Percentiles rank a stretch among this genome's conserved stretches.
Conservation (phyloP, 2,113 vertebrate species). For the Labeo rohita region DNA sequence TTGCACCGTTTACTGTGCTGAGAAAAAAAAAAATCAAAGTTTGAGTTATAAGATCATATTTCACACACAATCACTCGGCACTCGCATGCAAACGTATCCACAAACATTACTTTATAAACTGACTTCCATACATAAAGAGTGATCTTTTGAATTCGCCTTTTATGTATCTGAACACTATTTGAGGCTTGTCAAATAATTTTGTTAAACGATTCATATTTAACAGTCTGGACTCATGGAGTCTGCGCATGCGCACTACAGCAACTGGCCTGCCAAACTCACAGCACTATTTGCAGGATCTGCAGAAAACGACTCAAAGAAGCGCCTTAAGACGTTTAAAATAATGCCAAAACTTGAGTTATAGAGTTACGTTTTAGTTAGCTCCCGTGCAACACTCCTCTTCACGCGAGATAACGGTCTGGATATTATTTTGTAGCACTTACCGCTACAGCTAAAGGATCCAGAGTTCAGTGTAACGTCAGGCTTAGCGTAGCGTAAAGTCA, state of each 20-base stretch:
- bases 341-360: not conserved
- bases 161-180: not conserved
- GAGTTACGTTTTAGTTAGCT: not conserved
- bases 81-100: not conserved
- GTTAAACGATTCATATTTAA: not conserved
- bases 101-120: not conserved
- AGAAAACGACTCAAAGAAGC: not conserved
- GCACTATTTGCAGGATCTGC: not conserved
- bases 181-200: not conserved
- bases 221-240: not conserved
- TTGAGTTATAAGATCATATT: not conserved
- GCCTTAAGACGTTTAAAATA: not conserved
- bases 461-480: constrained; percentile 15
- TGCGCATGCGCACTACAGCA: constrained; percentile 8
- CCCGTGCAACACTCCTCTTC: not conserved
- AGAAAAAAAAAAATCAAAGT: constrained; percentile 10
- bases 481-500: constrained; percentile 1
- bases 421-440: constrained; percentile 2
- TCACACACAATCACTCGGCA: too few species aligned
- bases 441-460: not conserved
- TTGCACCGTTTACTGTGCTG: constrained; percentile 54
- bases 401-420: not conserved
- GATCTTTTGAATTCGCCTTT: not conserved
- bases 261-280: not conserved
- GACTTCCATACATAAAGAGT: not conserved